Evolutionary conservation across 2,113 vertebrate species (phyloP).

Genomic region (Nothoprocta pentlandii): DNA sequence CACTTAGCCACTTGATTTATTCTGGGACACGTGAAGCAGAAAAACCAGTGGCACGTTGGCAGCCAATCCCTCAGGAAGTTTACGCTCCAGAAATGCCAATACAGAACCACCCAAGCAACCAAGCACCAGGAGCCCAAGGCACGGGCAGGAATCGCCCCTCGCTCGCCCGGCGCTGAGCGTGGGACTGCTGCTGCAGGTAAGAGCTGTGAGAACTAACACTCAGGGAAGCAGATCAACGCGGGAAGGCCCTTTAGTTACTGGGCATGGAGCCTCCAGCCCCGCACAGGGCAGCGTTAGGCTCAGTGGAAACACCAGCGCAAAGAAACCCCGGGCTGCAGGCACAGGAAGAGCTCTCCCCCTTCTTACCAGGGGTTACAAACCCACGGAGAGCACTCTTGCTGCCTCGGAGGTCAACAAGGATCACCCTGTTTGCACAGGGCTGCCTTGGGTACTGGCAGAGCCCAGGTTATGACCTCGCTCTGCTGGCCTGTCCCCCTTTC

Average conservation of each 20-base stretch:
- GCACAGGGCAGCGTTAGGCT: neutral
- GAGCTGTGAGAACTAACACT: neutral
- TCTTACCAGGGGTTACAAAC: neutral
- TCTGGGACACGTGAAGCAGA: neutral
- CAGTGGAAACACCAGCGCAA: neutral
- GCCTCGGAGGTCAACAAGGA: neutral
- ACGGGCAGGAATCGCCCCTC: neutral
- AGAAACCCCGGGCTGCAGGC: neutral
- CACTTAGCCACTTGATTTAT: fast-evolving
- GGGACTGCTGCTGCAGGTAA: neutral
- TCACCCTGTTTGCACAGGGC: neutral
- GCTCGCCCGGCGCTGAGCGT: neutral
- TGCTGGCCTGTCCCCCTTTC: neutral
- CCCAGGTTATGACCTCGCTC: neutral
- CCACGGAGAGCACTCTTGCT: fast-evolving
- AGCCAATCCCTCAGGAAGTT: fast-evolving
- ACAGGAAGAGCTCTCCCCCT: neutral
- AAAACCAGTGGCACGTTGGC: neutral
- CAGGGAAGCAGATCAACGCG: neutral
- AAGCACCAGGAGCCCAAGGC: neutral
- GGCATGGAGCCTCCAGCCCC: neutral
- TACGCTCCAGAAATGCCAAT: neutral
- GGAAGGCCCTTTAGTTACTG: neutral
- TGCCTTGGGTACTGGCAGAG: neutral
- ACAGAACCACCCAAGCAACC: neutral